These are phyloP conservation scores for Strigamia maritima DNA, from an alignment of 2,888 invertebrate genomes.

Conservation along the genomic window DNA sequence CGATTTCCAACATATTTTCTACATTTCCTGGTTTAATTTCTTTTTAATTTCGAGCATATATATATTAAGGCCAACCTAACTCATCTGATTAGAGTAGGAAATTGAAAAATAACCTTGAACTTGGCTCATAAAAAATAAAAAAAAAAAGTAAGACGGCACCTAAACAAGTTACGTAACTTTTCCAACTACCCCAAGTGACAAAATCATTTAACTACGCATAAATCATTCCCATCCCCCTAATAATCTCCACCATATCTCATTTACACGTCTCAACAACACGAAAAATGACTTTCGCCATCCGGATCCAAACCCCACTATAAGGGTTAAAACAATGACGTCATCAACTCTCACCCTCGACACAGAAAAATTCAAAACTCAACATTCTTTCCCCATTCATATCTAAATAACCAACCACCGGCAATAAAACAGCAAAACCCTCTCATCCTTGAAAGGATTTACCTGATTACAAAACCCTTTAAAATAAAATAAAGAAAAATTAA, in stretches of 20 bases:
- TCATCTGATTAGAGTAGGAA: background rate
- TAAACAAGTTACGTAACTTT: background rate
- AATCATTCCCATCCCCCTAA: background rate
- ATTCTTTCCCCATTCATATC: background rate
- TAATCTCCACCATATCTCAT: too few relatives aligned
- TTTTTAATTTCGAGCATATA: background rate
- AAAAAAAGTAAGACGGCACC: background rate
- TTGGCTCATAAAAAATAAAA: background rate
- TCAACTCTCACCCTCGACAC: background rate
- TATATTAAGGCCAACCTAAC: background rate
- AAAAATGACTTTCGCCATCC: too few relatives aligned
- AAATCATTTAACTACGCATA: background rate
- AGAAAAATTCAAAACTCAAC: too few relatives aligned
- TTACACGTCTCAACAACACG: too few relatives aligned
- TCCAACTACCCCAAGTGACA: background rate
- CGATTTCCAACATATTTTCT: too few relatives aligned
- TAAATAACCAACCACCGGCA: background rate
- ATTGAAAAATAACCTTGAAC: background rate
- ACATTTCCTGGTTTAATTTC: too few relatives aligned
- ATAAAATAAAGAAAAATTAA: too few relatives aligned
- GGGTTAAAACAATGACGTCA: background rate
- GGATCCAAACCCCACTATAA: too few relatives aligned
- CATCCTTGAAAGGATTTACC: background rate
- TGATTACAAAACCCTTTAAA: background rate
- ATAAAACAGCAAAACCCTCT: background rate